These are phyloP conservation scores for Steinernema feltiae DNA, from an alignment of 1,140 invertebrate genomes.

Conservation along the genomic window DNA sequence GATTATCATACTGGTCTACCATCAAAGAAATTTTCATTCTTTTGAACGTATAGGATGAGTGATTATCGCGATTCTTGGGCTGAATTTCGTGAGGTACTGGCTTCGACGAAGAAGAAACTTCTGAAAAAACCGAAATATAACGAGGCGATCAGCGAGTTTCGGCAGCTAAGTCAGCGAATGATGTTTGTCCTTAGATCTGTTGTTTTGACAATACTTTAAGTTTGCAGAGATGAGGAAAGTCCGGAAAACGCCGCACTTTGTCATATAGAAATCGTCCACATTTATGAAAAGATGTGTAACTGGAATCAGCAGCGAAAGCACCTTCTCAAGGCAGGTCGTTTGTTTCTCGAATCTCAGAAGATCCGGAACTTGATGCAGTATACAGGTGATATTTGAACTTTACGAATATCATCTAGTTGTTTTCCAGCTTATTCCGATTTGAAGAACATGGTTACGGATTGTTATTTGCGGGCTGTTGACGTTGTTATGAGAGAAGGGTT, in stretches of 20 bases:
- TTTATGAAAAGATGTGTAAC: conserved; percentile 19
- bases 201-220: conserved; percentile 6
- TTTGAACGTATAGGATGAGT: conserved; percentile 2
- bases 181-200: conserved; percentile 18
- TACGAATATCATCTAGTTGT: not conserved
- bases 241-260: conserved; percentile 29
- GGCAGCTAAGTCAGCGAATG: conserved; percentile 18
- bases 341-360: not conserved
- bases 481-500: conserved; percentile 20
- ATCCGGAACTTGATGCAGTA: not conserved
- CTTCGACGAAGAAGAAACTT: conserved; percentile 24
- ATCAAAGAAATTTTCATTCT: conserved; percentile 10
- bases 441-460: not conserved
- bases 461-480: conserved; percentile 16
- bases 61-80: conserved; percentile 27
- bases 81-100: conserved; percentile 23
- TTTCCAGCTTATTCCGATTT: not conserved
- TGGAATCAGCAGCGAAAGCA: conserved; percentile 24
- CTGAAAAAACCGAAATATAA: conserved; percentile 31
- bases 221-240: conserved; percentile 31
- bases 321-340: conserved; percentile 20
- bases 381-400: not conserved
- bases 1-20: too few species aligned
- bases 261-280: conserved; percentile 22
- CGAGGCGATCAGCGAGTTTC: conserved; percentile 22